phyloP scores from a whole-genome alignment of 1,140 invertebrate genomes.

The Delia radicum region DNA sequence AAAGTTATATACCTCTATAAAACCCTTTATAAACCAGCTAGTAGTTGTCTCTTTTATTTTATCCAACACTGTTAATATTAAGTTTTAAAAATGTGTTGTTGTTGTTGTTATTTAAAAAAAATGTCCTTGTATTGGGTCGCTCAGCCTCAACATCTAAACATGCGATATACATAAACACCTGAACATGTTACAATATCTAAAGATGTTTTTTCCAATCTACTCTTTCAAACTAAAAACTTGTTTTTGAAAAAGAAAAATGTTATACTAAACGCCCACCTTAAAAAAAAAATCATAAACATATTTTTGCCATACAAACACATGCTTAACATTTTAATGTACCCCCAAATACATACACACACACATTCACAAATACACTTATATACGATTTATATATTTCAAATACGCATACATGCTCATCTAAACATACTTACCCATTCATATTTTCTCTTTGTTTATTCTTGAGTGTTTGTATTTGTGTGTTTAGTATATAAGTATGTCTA shows the following conservation, averaged over 20 bases:
- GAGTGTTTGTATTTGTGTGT: not conserved
- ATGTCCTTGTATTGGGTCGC: conserved; percentile 1
- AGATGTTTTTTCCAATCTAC: not conserved
- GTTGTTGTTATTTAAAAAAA: not conserved
- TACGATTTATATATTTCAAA: not conserved
- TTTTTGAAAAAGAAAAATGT: not conserved
- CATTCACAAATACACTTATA: not conserved
- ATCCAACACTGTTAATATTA: no score
- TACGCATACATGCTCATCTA: not conserved
- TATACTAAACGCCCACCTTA: not conserved
- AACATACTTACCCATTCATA: not conserved
- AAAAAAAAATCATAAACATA: not conserved
- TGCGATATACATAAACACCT: not conserved
- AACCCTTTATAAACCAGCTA: no score
- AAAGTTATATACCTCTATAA: no score
- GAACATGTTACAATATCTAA: not conserved
- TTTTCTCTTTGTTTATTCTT: not conserved
- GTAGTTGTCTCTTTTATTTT: no score
- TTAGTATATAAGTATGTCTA: not conserved
- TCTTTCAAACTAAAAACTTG: not conserved
- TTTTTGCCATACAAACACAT: not conserved
- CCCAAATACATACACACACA: not conserved
- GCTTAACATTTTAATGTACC: not conserved
- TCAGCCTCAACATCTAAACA: not conserved
- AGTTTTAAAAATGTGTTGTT: not conserved